Percentiles rank a stretch among this genome's conserved stretches.
These are phyloP conservation scores for Okamejei kenojei DNA, from an alignment of 2,797 vertebrate species.

Conservation along the genomic window DNA sequence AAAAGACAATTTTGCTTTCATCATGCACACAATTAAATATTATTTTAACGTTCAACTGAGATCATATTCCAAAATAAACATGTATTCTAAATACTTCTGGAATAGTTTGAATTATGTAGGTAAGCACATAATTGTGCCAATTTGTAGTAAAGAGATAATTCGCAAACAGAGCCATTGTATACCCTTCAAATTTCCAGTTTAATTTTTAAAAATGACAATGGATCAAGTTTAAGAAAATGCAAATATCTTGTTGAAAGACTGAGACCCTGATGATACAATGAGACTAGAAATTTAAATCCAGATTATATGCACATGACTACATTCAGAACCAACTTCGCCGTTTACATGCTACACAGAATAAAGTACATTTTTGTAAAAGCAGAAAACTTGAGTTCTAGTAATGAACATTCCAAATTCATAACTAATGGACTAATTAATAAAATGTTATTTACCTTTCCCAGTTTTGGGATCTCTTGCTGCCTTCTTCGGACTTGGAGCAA, in stretches of 20 bases:
- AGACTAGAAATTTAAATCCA: background rate
- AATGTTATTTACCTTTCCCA: constrained; percentile 74
- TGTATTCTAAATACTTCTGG: background rate
- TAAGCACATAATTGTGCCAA: background rate
- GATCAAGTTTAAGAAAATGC: too few species aligned
- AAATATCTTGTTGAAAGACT: background rate
- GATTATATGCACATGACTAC: background rate
- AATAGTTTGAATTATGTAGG: background rate
- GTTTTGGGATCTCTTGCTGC: constrained; percentile 94
- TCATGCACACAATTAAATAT: background rate
- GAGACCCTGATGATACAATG: background rate
- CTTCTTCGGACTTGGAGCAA: constrained; percentile 91
- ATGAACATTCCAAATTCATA: background rate
- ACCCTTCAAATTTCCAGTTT: too few species aligned
- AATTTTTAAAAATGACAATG: too few species aligned
- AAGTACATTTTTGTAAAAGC: background rate
- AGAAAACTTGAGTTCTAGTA: background rate
- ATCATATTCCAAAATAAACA: too few species aligned
- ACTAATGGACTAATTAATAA: background rate
- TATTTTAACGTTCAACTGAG: background rate
- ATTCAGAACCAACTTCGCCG: background rate
- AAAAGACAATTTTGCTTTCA: constrained; percentile 36
- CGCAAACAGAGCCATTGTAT: too few species aligned
- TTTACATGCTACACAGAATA: background rate
- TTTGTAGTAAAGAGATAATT: background rate